phyloP scores from a whole-genome alignment of 2,888 invertebrate genomes.

The Serrognathus titanus region DNA sequence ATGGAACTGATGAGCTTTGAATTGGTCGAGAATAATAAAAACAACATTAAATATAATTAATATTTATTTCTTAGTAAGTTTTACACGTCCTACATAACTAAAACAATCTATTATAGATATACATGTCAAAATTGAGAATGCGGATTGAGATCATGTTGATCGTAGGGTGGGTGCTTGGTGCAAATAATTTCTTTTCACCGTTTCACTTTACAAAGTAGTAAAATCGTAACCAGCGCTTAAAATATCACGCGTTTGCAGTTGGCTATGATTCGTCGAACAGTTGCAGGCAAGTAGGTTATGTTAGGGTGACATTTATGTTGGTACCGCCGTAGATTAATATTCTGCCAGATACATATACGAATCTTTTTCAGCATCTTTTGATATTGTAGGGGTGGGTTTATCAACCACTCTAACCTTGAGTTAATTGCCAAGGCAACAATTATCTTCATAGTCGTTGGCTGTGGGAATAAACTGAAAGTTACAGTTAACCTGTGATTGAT shows the following conservation, averaged over 20 bases:
- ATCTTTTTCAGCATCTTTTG: too few species aligned
- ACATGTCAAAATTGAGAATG: slow-evolving; percentile 38
- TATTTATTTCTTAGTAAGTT: slow-evolving; percentile 21
- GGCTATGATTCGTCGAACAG: background rate
- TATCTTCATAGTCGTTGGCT: too few species aligned
- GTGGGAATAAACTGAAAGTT: too few species aligned
- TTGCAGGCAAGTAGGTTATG: background rate
- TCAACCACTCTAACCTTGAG: too few species aligned
- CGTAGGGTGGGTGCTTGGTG: slow-evolving; percentile 18
- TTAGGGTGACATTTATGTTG: too few species aligned
- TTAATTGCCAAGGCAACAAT: too few species aligned
- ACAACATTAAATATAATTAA: slow-evolving; percentile 18
- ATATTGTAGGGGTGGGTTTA: too few species aligned
- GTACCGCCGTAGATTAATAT: too few species aligned
- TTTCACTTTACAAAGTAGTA: slow-evolving; percentile 21
- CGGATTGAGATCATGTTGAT: slow-evolving; percentile 39
- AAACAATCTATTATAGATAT: slow-evolving; percentile 35
- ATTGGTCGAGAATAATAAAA: background rate
- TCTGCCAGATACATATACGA: too few species aligned
- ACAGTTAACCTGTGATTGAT: too few species aligned
- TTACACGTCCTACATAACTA: slow-evolving; percentile 30
- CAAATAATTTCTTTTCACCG: slow-evolving; percentile 23
- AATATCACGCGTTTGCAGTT: too few species aligned
- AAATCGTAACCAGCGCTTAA: background rate
- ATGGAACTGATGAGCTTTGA: too few species aligned